Evolutionary conservation across 2,888 invertebrate genomes (phyloP).

Genomic region (Gisinianus flammeolus): DNA sequence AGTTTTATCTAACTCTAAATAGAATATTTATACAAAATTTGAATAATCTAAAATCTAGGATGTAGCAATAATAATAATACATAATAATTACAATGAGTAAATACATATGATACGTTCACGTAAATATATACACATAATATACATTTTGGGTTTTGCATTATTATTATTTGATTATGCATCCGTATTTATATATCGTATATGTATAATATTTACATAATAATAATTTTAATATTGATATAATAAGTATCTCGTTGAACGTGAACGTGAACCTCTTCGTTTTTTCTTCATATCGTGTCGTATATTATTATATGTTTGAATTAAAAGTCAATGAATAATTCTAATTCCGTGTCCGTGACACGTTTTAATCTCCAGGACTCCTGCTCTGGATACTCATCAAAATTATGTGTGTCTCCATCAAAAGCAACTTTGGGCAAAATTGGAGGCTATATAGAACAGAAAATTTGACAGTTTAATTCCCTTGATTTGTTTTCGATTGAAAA

Average conservation of each 20-base stretch:
- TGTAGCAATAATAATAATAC: too few relatives aligned
- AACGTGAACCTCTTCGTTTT: too few relatives aligned
- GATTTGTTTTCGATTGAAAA: too few relatives aligned
- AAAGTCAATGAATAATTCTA: slow-evolving; percentile 55
- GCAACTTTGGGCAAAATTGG: slow-evolving; percentile 90
- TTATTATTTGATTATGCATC: background rate
- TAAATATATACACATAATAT: background rate
- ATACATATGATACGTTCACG: background rate
- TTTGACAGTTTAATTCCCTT: background rate
- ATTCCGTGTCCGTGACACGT: slow-evolving; percentile 49
- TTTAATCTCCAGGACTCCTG: slow-evolving; percentile 68
- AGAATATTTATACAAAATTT: too few relatives aligned
- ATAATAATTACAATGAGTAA: too few relatives aligned
- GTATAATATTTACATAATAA: background rate
- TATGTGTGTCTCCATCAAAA: slow-evolving; percentile 91
- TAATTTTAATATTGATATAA: background rate
- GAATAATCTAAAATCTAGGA: too few relatives aligned
- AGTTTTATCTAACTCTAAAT: too few relatives aligned
- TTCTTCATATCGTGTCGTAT: background rate
- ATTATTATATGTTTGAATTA: slow-evolving; percentile 24
- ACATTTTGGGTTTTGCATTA: background rate
- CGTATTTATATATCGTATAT: background rate
- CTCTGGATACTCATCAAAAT: slow-evolving; percentile 96
- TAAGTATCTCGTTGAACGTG: background rate
- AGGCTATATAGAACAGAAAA: slow-evolving; percentile 68